Evolutionary conservation across 37 sponge, comb jelly and placozoan species (phyloP).

Genomic region (Haliclona indistincta): DNA sequence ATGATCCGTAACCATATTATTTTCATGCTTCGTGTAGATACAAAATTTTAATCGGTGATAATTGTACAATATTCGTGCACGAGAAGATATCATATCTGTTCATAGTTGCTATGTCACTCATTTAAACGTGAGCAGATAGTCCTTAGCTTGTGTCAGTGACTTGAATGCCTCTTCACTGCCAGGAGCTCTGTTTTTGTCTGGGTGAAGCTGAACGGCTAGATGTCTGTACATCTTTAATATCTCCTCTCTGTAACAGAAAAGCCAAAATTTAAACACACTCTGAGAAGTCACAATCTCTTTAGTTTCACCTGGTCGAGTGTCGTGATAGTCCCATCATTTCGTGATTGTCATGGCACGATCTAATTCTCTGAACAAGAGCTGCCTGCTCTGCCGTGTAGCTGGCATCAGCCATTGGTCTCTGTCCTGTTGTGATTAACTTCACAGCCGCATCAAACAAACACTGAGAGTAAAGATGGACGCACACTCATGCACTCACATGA

Average conservation of each 20-base stretch:
- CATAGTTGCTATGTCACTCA: neutral
- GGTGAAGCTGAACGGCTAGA: constrained; percentile 87
- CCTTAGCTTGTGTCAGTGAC: constrained; percentile 66
- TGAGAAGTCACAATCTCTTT: neutral
- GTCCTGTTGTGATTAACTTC: constrained; percentile 11
- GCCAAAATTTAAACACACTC: neutral
- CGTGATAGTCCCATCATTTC: constrained; percentile 69
- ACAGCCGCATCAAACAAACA: constrained; percentile 26
- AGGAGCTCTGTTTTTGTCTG: constrained; percentile 90
- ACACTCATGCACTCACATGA: too few relatives aligned
- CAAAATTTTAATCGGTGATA: neutral
- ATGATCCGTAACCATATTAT: too few relatives aligned
- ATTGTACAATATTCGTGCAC: neutral
- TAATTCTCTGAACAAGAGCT: constrained; percentile 55
- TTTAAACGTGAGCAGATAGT: constrained; percentile 46
- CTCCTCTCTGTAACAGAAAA: constrained; percentile 71
- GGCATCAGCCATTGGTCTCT: constrained; percentile 1
- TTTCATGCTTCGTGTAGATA: too few relatives aligned
- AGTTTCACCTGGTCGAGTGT: constrained; percentile 38
- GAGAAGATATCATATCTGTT: neutral
- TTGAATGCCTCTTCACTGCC: constrained; percentile 97
- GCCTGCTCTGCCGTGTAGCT: constrained; percentile 84
- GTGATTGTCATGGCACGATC: constrained; percentile 47
- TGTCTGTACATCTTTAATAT: constrained; percentile 80
- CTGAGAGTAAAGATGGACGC: too few relatives aligned